Percentiles rank a stretch among this genome's conserved stretches.
phyloP scores from a whole-genome alignment of 1,140 invertebrate species.

The Melipona quadrifasciata region DNA sequence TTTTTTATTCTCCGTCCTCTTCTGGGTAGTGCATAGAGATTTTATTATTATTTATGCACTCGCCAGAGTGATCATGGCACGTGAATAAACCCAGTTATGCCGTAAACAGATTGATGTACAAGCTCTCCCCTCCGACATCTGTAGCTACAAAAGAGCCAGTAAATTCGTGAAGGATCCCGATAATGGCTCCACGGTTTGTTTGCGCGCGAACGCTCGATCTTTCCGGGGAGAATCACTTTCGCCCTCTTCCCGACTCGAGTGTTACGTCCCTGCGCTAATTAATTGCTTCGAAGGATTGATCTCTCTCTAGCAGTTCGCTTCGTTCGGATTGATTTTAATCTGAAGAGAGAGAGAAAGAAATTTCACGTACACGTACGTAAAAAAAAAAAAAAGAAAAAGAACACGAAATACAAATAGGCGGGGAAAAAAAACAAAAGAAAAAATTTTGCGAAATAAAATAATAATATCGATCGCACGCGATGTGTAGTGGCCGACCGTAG shows the following conservation, averaged over 20 bases:
- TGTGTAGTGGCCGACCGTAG: neutral
- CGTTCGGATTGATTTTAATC: neutral
- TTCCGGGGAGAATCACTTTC: constrained; percentile 12
- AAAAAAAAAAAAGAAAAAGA: neutral
- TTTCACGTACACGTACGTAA: neutral
- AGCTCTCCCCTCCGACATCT: constrained; percentile 19
- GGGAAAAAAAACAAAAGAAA: neutral
- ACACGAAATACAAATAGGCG: neutral
- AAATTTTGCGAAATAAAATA: constrained; percentile 26
- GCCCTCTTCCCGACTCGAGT: neutral
- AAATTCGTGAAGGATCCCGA: constrained; percentile 26
- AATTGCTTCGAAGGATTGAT: neutral
- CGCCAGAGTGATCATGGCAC: neutral
- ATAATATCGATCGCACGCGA: constrained; percentile 34
- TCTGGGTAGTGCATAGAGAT: neutral
- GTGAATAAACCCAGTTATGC: constrained; percentile 26
- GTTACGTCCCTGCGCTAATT: neutral
- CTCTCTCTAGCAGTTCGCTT: neutral
- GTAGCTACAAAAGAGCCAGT: constrained; percentile 44
- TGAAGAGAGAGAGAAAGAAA: neutral
- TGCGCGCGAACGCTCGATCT: neutral
- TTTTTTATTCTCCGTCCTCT: neutral
- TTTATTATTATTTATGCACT: neutral
- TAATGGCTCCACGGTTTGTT: constrained; percentile 2
- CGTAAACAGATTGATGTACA: neutral